Conservation (phyloP, 2,113 vertebrate genomes). For the Xiphophorus maculatus region DNA sequence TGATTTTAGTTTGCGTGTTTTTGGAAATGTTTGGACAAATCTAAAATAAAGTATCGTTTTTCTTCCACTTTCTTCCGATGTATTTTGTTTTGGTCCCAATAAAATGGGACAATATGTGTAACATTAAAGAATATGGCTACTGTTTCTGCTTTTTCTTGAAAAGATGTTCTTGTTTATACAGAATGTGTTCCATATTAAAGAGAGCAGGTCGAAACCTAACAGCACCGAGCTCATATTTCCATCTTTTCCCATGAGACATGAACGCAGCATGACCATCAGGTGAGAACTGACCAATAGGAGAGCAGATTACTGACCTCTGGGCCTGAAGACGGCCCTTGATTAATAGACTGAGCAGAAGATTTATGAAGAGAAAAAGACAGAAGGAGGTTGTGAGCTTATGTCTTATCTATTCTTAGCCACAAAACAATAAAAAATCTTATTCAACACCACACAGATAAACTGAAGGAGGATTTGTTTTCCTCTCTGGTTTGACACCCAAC, state of each 20-base stretch:
- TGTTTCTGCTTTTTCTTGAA: background rate
- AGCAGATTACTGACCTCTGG: conserved; percentile 33
- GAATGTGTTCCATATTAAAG: background rate
- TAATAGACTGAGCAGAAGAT: conserved; percentile 40
- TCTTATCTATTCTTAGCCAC: conserved; percentile 15
- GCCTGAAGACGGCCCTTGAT: conserved; percentile 34
- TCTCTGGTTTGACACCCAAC: background rate
- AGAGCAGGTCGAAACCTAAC: background rate
- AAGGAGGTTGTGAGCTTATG: background rate
- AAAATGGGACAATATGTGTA: background rate
- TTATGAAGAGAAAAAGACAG: background rate
- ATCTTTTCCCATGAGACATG: conserved; percentile 14
- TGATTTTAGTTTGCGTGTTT: too few species aligned
- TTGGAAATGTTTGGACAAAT: too few species aligned
- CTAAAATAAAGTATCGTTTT: background rate
- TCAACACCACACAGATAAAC: background rate
- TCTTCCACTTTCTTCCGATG: too few species aligned
- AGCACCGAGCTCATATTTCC: background rate
- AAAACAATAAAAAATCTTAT: background rate
- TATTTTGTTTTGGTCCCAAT: background rate
- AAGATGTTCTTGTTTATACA: background rate
- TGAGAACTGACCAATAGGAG: conserved; percentile 15
- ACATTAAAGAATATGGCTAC: background rate
- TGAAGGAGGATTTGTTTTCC: background rate
- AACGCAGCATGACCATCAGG: conserved; percentile 16